Conservation (phyloP, 2,113 vertebrate species). For the Hypocryptadius cinnamomeus region DNA sequence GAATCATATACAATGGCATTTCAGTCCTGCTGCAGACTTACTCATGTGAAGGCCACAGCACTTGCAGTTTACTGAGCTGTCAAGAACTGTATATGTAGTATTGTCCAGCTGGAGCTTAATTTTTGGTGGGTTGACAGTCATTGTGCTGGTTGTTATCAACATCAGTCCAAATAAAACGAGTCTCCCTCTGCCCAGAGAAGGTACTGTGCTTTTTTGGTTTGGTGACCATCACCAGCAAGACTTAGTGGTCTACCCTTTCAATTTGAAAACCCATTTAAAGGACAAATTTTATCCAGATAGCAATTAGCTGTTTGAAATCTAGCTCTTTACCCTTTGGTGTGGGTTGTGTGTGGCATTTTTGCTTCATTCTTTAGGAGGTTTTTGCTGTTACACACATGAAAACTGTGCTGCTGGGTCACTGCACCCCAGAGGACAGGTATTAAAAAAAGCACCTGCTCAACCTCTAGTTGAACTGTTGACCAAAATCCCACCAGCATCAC, state of each 20-base stretch:
- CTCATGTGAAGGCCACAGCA: not conserved
- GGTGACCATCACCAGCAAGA: not conserved
- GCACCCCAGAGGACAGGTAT: not conserved
- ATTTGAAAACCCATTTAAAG: fast-evolving
- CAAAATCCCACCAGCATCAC: not conserved
- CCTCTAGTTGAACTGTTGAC: not conserved
- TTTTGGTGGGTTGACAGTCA: not conserved
- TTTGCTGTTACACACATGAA: not conserved
- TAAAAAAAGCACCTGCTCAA: not conserved
- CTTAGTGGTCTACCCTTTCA: not conserved
- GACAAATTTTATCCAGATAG: not conserved
- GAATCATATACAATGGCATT: fast-evolving
- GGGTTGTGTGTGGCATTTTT: not conserved
- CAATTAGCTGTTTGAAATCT: not conserved
- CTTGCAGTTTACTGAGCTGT: not conserved
- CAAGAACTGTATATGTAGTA: not conserved
- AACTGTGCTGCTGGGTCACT: not conserved
- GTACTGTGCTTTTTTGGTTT: not conserved
- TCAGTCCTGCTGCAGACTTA: not conserved
- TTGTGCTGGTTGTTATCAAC: not conserved
- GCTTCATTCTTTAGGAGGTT: not conserved
- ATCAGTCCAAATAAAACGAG: not conserved
- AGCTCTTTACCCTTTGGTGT: not conserved
- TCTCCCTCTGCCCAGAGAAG: not conserved
- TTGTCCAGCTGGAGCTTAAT: not conserved